Conservation (phyloP, 2,888 invertebrate genomes). For the Volucella inflata region DNA sequence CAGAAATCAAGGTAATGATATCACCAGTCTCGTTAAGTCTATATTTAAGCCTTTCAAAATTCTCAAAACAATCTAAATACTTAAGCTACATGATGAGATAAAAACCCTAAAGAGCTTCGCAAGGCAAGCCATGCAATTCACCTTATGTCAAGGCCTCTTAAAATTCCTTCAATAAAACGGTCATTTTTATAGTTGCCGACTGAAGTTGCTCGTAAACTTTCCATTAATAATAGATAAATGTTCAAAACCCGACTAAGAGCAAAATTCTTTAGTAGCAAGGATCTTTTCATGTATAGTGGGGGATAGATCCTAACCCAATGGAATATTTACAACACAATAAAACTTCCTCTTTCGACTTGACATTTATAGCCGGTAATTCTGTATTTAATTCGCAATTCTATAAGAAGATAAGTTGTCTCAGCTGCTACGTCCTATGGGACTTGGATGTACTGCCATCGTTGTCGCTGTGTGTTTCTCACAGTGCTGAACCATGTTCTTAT, state of each 20-base stretch:
- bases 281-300: conserved; percentile 17
- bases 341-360: conserved; percentile 69
- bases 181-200: conserved; percentile 66
- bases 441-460: conserved; percentile 16
- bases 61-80: conserved; percentile 17
- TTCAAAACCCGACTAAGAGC: conserved; percentile 55
- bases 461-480: conserved; percentile 34
- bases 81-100: conserved; percentile 40
- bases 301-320: conserved; percentile 49
- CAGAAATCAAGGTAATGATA: no score
- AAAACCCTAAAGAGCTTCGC: conserved; percentile 30
- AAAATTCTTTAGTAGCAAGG: conserved; percentile 44
- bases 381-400: conserved; percentile 73
- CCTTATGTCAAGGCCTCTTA: conserved; percentile 17
- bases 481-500: conserved; percentile 26
- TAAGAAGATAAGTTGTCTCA: conserved; percentile 62
- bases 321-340: conserved; percentile 72
- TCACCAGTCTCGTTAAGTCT: not conserved
- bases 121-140: not conserved
- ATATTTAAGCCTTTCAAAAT: conserved; percentile 6
- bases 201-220: conserved; percentile 69
- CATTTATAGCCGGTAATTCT: conserved; percentile 73
- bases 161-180: conserved; percentile 54
- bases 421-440: conserved; percentile 25
- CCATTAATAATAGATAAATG: conserved; percentile 76